Conservation (phyloP, 1,140 invertebrate species). For the Euura saliciscinereae region DNA sequence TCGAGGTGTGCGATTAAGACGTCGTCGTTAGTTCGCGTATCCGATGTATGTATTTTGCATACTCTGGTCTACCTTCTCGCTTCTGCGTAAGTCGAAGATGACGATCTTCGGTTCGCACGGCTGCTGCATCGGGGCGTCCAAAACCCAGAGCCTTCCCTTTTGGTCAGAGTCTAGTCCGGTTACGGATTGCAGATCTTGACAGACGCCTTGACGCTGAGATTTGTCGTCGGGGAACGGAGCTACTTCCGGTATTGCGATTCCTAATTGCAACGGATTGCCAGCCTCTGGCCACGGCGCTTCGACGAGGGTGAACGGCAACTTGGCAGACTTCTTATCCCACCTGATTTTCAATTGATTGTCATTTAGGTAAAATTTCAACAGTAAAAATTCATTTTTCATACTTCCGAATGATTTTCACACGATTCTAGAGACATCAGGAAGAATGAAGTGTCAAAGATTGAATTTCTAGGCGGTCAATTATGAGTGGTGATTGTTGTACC, state of each 20-base stretch:
- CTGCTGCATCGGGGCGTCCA: conserved; percentile 28
- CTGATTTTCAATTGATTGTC: conserved; percentile 4
- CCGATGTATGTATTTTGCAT: too few species aligned
- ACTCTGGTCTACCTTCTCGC: conserved; percentile 17
- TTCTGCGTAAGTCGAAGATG: conserved; percentile 34
- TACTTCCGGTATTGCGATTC: not conserved
- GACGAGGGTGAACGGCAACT: conserved; percentile 24
- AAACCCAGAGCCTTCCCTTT: conserved; percentile 38
- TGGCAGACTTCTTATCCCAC: conserved; percentile 14
- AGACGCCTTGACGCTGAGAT: conserved; percentile 11
- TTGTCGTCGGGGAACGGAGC: conserved; percentile 17
- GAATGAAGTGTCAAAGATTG: not conserved
- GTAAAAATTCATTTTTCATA: too few species aligned
- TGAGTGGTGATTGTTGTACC: conserved; percentile 16
- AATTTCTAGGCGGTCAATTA: not conserved
- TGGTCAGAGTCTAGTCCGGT: conserved; percentile 33
- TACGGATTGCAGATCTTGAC: conserved; percentile 25
- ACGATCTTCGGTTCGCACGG: conserved; percentile 33
- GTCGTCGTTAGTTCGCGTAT: too few species aligned
- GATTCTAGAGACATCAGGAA: not conserved
- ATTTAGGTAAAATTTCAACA: not conserved
- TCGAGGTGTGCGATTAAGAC: too few species aligned
- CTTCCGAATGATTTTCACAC: not conserved
- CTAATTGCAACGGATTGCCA: conserved; percentile 11
- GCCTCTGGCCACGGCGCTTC: conserved; percentile 37